phyloP scores from a whole-genome alignment of 2,113 vertebrate species.

The Nycticorax nycticorax region DNA sequence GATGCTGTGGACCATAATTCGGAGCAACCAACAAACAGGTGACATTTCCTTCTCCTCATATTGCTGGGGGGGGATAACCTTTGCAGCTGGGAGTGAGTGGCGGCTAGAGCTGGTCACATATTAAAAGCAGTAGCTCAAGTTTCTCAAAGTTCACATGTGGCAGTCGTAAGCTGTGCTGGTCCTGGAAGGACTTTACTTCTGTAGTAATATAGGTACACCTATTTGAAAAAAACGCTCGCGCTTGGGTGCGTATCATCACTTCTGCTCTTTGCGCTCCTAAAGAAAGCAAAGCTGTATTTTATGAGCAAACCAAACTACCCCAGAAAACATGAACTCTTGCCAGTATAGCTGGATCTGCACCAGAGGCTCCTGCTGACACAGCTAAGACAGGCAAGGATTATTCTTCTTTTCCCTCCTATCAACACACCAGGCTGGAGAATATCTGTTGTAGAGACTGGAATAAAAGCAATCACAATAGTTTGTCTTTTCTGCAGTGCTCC shows the following conservation, averaged over 20 bases:
- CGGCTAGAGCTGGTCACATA: background rate
- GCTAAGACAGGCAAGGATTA: background rate
- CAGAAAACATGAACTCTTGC: background rate
- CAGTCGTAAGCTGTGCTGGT: background rate
- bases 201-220: background rate
- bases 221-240: background rate
- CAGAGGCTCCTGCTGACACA: slow-evolving; percentile 42
- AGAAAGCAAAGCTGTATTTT: background rate
- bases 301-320: background rate
- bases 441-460: background rate
- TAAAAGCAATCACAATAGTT: slow-evolving; percentile 33
- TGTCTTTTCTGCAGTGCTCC: slow-evolving; percentile 15
- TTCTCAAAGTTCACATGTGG: background rate
- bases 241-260: background rate
- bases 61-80: background rate
- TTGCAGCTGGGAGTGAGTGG: background rate
- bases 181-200: background rate
- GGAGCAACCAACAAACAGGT: background rate
- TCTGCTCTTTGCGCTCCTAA: background rate
- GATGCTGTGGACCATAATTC: background rate
- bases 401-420: background rate
- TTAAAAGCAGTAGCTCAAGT: background rate
- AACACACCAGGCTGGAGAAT: slow-evolving; percentile 10
- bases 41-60: background rate
- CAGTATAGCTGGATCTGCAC: background rate